A percentile compares a stretch with the other conserved stretches of the same genome.
These are phyloP conservation scores for Acropora tenuis DNA, from an alignment of 64 coral and sea anemone species.

Conservation along the genomic window DNA sequence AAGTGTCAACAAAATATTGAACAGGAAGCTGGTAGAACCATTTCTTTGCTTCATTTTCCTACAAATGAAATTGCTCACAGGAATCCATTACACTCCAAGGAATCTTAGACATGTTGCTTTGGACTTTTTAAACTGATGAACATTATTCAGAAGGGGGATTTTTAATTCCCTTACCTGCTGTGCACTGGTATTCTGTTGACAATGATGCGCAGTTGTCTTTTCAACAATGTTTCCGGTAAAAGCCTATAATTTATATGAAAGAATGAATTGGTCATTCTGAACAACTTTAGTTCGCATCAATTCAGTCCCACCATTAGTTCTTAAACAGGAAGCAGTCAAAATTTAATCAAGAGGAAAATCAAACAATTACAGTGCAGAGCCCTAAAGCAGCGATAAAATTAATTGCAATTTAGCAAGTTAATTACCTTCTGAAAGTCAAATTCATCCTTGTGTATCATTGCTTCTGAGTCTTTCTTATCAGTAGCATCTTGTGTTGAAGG, in stretches of 20 bases:
- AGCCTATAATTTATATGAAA: background rate
- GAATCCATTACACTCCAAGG: too few species aligned
- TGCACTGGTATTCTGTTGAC: background rate
- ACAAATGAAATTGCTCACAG: too few species aligned
- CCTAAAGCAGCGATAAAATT: too few species aligned
- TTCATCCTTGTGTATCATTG: background rate
- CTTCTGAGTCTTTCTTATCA: background rate
- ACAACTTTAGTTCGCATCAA: too few species aligned
- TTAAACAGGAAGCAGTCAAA: too few species aligned
- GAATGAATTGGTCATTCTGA: background rate
- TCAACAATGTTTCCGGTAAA: slow-evolving; percentile 45
- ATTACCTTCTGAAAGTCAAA: slow-evolving; percentile 30
- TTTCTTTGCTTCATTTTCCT: too few species aligned
- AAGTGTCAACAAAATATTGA: background rate
- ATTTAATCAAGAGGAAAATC: background rate
- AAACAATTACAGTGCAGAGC: too few species aligned
- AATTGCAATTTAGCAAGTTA: too few species aligned
- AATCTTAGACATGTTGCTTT: too few species aligned
- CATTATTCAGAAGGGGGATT: too few species aligned
- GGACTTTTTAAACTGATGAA: too few species aligned
- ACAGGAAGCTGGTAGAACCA: background rate
- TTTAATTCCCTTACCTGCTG: background rate
- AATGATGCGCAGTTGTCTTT: background rate
- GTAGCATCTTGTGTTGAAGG: background rate
- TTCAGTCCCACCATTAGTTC: too few species aligned